Evolutionary conservation across 2,888 invertebrate species (phyloP), one percentile per base, ranked within the genome.

Genomic region (Globia sparganii): DNA sequence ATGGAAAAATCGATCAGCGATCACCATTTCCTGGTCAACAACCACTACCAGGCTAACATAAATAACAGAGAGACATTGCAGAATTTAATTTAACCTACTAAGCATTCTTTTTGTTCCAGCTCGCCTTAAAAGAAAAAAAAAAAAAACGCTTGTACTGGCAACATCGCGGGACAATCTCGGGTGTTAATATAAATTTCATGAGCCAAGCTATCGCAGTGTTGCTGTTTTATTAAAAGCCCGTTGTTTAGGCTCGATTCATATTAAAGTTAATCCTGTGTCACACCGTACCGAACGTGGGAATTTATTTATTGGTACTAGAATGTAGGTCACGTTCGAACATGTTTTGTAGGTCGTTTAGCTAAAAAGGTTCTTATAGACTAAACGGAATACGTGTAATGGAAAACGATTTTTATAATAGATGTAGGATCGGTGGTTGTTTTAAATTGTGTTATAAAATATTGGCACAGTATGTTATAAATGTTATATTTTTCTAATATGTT

Each of bases 111-210:
- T 88, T 83, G 83, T 83, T 78, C 66, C 70, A 80, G 66, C 65
- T 75, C 69, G 72, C 71, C 83, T 81, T 79, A 88, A 85, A 82
- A 81, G 86, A 64, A 84, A 80, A 87, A 87, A 80, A 87, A 87
- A 70, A 81, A 85, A 79, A 81, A 66, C 28, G 43, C 84, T 86
- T 81, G 86, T 90, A 90, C 89, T 90, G 84, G 80, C 88, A 89
- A 91, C 90, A 89, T 88, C 79, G 81, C 88, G 85, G 88, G 91
- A 91, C 91, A 91, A 91, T 90, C 90, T 91, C 89, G 88, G 88
- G 86, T 88, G 92, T 91, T 93, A 92, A 93, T 94, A 93, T 91
- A 92, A 93, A 92, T 93, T 93, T 94, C 92, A 93, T 91, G 91
- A 92, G 90, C 79, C 88, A 79, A 87, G 90, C 90, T 90, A 91